Evolutionary conservation across 2,113 vertebrate species (phyloP).

Genomic region (Melospiza georgiana): DNA sequence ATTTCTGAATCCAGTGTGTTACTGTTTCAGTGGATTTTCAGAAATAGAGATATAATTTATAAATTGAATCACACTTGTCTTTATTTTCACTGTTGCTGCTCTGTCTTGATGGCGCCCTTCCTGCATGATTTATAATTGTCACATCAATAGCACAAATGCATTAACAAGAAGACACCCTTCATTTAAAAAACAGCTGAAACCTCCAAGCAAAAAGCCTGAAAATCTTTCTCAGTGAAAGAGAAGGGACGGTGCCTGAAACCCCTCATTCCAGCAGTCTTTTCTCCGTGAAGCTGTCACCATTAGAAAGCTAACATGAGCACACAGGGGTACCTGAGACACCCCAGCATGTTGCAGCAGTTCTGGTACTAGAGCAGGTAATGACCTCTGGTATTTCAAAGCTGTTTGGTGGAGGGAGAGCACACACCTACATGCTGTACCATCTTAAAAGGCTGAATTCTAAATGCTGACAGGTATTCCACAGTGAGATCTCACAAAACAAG

Average conservation of each 20-base stretch:
- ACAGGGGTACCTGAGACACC: not conserved
- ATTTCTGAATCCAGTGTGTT: not conserved
- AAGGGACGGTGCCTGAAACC: not conserved
- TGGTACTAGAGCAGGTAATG: not conserved
- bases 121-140: not conserved
- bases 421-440: not conserved
- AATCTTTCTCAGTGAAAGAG: not conserved
- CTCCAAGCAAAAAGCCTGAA: not conserved
- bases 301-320: not conserved
- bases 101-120: not conserved
- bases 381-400: slow-evolving; percentile 45
- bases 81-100: not conserved
- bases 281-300: not conserved
- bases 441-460: not conserved
- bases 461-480: slow-evolving; percentile 24
- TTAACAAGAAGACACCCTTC: not conserved
- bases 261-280: not conserved
- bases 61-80: not conserved
- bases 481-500: not conserved
- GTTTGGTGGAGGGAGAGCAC: not conserved
- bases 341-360: not conserved
- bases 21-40: not conserved
- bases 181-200: not conserved
- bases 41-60: not conserved
- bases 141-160: not conserved